Base-by-base conservation (phyloP, 2,797 vertebrate genomes). In the Botia kubotai region DNA sequence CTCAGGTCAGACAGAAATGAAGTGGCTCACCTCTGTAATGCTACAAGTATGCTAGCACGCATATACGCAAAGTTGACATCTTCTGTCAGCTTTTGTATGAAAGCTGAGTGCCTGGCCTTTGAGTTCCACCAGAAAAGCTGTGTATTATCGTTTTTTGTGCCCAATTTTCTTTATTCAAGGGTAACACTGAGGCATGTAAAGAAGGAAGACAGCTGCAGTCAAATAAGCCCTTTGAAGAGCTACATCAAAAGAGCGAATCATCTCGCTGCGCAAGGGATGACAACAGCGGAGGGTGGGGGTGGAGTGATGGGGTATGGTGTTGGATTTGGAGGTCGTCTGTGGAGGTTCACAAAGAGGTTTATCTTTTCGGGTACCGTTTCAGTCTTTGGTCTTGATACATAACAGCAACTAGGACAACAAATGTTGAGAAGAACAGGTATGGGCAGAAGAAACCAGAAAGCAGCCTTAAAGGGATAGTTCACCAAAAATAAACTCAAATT, bases 191-290 rank as follows among this genome's bases (percentile, higher is more conserved):
- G 82, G 86, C 80, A 72, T 87, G 84, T 88, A 87, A 92, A 88
- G 87, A 87, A 88, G 86, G 87, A 84, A 87, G 90, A 90, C 92
- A 87, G 89, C 89, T 87, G 86, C 89, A 88, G 89, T 90, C 92
- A 88, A 90, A 76, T 86, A 82, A 86, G 88, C 83, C 86, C 90
- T 93, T 92, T 93, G 91, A 93, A 92, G 90, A 91, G 90, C 65
- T 88, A 91, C 92, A 93, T 93, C 93, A 92, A 92, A 92, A 89
- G 81, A 80, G 75, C 70, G 84, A 90, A 90, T 87, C 88, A 83
- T 91, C 88, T 86, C 79, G 76, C 81, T 85, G 87, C 84, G 82
- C 82, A 81, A 82, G 86, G 86, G 83, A 79, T 83, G 86, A 81
- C 89, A 87, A 88, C 78, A 86, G 79, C 67, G n/a, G 70, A 66